Evolutionary conservation across 2,797 vertebrate species (phyloP).

Genomic region (Periparus ater): DNA sequence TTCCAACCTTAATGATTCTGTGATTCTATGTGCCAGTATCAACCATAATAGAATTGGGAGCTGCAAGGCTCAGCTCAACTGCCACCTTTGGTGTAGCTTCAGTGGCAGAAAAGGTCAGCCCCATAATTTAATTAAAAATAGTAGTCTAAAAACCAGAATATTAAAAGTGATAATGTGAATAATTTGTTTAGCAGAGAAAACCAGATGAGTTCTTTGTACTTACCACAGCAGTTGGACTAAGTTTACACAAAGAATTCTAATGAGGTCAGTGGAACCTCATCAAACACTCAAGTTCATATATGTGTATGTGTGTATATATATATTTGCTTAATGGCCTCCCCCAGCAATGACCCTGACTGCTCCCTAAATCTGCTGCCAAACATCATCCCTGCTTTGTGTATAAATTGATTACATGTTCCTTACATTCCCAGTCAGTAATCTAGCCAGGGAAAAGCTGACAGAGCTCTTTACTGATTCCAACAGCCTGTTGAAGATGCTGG

Average conservation of each 20-base stretch:
- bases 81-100: neutral
- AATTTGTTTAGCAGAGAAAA: neutral
- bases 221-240: neutral
- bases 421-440: neutral
- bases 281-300: neutral
- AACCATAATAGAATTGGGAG: neutral
- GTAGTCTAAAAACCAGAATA: neutral
- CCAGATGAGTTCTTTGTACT: neutral
- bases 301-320: too few relatives aligned
- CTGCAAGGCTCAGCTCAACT: neutral
- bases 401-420: neutral
- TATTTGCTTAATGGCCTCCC: neutral
- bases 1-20: neutral
- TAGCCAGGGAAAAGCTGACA: neutral
- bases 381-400: neutral
- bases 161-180: neutral
- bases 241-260: neutral
- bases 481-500: constrained; percentile 77
- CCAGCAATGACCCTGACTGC: neutral
- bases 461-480: constrained; percentile 70
- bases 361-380: constrained; percentile 1
- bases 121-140: neutral
- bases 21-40: neutral
- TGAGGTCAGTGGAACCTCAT: neutral
- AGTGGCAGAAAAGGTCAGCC: neutral